Conservation (phyloP, 2,113 vertebrate genomes). For the Syngnathus floridae region DNA sequence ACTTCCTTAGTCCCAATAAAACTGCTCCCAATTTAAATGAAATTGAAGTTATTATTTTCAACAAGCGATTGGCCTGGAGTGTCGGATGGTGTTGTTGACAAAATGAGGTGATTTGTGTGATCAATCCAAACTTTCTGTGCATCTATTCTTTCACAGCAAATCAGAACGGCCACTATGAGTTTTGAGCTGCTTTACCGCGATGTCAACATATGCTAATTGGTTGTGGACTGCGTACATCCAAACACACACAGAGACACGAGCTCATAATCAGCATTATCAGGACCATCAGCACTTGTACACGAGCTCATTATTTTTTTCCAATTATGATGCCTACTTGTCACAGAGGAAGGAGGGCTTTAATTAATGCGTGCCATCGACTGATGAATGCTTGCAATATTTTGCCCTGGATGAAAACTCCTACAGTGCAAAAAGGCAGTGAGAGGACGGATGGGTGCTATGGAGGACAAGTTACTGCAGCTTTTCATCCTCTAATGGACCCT, state of each 20-base stretch:
- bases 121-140: conserved; percentile 5
- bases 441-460: neutral
- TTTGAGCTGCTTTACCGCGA: neutral
- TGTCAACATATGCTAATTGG: conserved; percentile 25
- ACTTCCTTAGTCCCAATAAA: neutral
- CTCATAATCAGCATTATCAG: conserved; percentile 17
- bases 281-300: conserved; percentile 16
- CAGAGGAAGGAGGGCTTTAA: neutral
- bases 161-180: neutral
- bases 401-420: conserved; percentile 12
- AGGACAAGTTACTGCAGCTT: neutral
- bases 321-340: conserved; percentile 5
- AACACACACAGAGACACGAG: conserved; percentile 6
- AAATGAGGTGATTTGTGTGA: conserved; percentile 18
- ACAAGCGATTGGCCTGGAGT: neutral
- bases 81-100: neutral
- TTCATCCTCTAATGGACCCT: neutral
- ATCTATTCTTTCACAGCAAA: conserved; percentile 5
- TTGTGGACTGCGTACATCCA: conserved; percentile 3
- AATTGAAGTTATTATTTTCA: conserved; percentile 13
- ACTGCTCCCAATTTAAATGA: conserved; percentile 11
- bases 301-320: conserved; percentile 9
- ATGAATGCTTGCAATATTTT: conserved; percentile 29
- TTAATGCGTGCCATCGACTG: conserved; percentile 6
- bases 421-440: conserved; percentile 5